A percentile compares a stretch with the other conserved stretches of the same genome.
These are phyloP conservation scores for Stylophora pistillata DNA, from an alignment of 64 coral and sea anemone genomes.

Conservation along the genomic window DNA sequence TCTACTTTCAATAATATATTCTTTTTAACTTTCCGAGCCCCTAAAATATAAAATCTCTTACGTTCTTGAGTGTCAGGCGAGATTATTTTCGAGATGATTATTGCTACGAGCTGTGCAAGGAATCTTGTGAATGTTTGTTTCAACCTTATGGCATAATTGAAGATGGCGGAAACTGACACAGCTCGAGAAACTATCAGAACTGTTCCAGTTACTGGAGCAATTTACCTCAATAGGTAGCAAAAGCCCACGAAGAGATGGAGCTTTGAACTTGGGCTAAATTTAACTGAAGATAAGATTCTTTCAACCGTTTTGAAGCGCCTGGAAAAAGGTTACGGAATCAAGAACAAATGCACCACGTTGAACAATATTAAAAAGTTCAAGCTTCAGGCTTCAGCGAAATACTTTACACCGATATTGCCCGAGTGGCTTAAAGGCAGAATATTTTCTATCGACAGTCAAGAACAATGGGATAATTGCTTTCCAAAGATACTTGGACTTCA, in stretches of 20 bases:
- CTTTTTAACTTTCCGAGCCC: too few species aligned
- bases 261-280: conserved; percentile 22
- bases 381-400: conserved; percentile 59
- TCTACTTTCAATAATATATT: too few species aligned
- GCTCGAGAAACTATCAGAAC: conserved; percentile 45
- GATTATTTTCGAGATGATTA: too few species aligned
- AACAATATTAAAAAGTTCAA: conserved; percentile 62
- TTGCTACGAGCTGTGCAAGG: too few species aligned
- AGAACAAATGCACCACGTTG: conserved; percentile 30
- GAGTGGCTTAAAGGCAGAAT: conserved; percentile 68
- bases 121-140: too few species aligned
- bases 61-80: too few species aligned
- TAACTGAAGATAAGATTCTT: too few species aligned
- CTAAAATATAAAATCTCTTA: too few species aligned
- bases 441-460: conserved; percentile 65
- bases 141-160: too few species aligned
- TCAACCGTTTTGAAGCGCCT: conserved; percentile 36
- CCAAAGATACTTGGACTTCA: conserved; percentile 47
- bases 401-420: conserved; percentile 70
- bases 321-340: conserved; percentile 67
- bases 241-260: conserved; percentile 67
- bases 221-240: conserved; percentile 64
- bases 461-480: conserved; percentile 72
- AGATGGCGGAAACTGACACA: neutral
- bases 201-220: conserved; percentile 60